phyloP scores from a whole-genome alignment of 2,888 invertebrate species.

The Ischnus inquisitorius region DNA sequence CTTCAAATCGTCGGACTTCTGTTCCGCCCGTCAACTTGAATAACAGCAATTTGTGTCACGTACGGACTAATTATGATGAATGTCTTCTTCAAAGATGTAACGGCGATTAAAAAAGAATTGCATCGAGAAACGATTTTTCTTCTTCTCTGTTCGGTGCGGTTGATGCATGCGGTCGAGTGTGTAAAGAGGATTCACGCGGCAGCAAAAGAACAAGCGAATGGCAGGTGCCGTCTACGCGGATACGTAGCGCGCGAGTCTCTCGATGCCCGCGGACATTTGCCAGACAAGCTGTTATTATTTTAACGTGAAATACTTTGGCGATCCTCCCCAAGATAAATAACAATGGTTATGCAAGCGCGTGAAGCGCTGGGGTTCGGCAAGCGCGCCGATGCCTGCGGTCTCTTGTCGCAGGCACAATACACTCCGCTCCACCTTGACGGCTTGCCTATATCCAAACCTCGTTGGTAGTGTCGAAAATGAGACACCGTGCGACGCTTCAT shows the following conservation, averaged over 20 bases:
- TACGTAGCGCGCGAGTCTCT: slow-evolving; percentile 45
- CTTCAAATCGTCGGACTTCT: too few relatives aligned
- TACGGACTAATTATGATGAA: too few relatives aligned
- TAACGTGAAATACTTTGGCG: slow-evolving; percentile 77
- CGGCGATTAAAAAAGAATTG: background rate
- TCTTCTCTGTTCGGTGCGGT: slow-evolving; percentile 6
- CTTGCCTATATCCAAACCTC: slow-evolving; percentile 13
- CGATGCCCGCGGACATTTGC: slow-evolving; percentile 75
- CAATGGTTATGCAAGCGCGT: slow-evolving; percentile 77
- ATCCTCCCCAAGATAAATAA: slow-evolving; percentile 80
- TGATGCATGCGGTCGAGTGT: slow-evolving; percentile 26
- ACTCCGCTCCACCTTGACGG: background rate
- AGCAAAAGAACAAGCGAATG: slow-evolving; percentile 48
- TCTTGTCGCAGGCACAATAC: slow-evolving; percentile 25
- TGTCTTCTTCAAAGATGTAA: background rate
- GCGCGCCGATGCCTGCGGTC: slow-evolving; percentile 59
- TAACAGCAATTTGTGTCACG: too few relatives aligned
- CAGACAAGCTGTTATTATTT: slow-evolving; percentile 80
- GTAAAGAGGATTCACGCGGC: slow-evolving; percentile 1
- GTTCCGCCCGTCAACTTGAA: too few relatives aligned
- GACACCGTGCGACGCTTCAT: slow-evolving; percentile 45
- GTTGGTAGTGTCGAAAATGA: slow-evolving; percentile 45
- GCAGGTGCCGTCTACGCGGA: slow-evolving; percentile 54
- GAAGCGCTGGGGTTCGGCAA: slow-evolving; percentile 42
- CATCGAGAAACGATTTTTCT: background rate